Evolutionary conservation across 2,797 vertebrate genomes (phyloP).

Genomic region (Eulemur mongoz): DNA sequence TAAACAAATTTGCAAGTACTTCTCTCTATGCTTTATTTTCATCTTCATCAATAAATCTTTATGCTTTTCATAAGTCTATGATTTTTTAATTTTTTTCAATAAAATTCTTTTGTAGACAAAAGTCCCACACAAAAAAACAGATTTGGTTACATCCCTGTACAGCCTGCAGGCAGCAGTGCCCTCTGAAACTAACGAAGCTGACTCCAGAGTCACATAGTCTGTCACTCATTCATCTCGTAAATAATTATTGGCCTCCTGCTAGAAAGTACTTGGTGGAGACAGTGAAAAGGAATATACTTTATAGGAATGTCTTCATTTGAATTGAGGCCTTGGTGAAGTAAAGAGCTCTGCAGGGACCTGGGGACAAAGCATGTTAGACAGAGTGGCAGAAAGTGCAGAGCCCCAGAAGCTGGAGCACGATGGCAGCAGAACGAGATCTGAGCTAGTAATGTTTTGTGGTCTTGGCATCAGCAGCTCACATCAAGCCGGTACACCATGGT

Average conservation of each 20-base stretch:
- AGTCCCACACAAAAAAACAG: neutral
- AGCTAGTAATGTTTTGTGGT: neutral
- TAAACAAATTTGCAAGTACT: too few relatives aligned
- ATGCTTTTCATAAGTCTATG: neutral
- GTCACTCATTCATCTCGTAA: neutral
- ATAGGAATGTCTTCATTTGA: neutral
- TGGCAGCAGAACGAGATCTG: fast-evolving
- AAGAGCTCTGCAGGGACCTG: neutral
- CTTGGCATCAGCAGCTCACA: neutral
- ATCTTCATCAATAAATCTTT: neutral
- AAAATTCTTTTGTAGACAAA: neutral
- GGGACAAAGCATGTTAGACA: neutral
- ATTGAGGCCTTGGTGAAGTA: neutral
- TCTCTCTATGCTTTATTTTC: neutral
- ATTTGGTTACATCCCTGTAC: neutral
- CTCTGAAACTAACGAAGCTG: neutral
- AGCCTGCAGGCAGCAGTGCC: too few relatives aligned
- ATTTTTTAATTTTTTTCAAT: neutral
- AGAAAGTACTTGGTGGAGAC: neutral
- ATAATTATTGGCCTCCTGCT: neutral
- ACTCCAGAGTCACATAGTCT: neutral
- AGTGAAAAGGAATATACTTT: neutral
- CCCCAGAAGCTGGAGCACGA: fast-evolving
- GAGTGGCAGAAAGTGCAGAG: neutral
- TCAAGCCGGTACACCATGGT: fast-evolving